phyloP scores from a whole-genome alignment of 2,888 invertebrate species.

The Drepanosiphum platanoidis region DNA sequence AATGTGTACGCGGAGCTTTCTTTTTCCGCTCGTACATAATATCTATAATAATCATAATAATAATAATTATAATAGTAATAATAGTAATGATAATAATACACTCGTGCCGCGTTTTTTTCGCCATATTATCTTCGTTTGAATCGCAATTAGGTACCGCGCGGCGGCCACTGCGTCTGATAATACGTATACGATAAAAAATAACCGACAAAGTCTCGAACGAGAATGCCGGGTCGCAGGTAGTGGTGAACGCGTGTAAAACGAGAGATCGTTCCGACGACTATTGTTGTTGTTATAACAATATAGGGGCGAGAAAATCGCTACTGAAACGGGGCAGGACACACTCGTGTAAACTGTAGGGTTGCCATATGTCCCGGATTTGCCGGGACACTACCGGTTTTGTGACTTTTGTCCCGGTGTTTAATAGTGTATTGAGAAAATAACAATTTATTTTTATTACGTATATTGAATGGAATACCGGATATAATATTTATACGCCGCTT shows the following conservation, averaged over 20 bases:
- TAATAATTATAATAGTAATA: background rate
- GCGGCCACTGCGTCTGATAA: background rate
- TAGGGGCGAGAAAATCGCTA: too few species aligned
- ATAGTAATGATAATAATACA: background rate
- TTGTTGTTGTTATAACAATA: too few species aligned
- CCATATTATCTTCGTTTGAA: background rate
- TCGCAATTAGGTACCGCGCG: background rate
- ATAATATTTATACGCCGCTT: too few species aligned
- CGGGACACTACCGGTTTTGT: too few species aligned
- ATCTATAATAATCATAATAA: background rate
- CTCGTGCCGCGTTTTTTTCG: background rate
- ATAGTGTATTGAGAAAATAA: too few species aligned
- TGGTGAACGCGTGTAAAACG: background rate
- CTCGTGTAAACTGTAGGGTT: too few species aligned
- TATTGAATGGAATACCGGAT: too few species aligned
- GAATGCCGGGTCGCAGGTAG: background rate
- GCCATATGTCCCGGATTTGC: too few species aligned
- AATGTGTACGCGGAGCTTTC: background rate
- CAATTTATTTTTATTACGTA: too few species aligned
- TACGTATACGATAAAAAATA: too few species aligned
- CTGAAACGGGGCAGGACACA: too few species aligned
- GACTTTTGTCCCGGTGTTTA: too few species aligned
- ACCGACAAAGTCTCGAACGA: background rate
- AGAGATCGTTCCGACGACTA: background rate
- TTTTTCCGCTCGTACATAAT: background rate